These are phyloP conservation scores for Euwallacea fornicatus DNA, from an alignment of 1,140 invertebrate genomes.

Conservation along the genomic window DNA sequence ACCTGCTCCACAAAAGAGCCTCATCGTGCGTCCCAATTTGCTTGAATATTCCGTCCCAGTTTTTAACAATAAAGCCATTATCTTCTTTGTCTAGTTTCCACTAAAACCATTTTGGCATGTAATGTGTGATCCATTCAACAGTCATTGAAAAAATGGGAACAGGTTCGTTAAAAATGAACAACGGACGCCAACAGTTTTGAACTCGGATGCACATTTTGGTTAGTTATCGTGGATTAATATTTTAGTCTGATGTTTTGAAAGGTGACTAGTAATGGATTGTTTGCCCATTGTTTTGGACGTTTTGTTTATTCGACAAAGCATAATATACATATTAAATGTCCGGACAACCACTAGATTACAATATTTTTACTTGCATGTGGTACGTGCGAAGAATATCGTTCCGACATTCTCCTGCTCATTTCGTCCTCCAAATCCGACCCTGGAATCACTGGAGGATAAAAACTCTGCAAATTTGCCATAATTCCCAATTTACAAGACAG, in stretches of 20 bases:
- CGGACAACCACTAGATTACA: too few relatives aligned
- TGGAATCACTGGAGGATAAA: slow-evolving; percentile 21
- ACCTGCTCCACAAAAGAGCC: background rate
- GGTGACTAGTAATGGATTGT: too few relatives aligned
- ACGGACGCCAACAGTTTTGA: too few relatives aligned
- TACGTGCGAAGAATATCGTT: too few relatives aligned
- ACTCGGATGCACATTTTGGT: too few relatives aligned
- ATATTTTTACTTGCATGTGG: too few relatives aligned
- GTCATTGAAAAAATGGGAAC: background rate
- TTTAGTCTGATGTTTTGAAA: too few relatives aligned
- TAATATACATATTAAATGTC: too few relatives aligned
- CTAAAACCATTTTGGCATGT: slow-evolving; percentile 4
- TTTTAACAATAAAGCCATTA: slow-evolving; percentile 7
- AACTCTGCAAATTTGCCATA: slow-evolving; percentile 23
- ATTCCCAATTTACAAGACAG: slow-evolving; percentile 35
- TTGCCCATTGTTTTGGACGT: too few relatives aligned
- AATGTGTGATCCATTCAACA: background rate
- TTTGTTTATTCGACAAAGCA: too few relatives aligned
- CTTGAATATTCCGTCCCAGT: background rate
- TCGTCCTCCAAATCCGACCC: background rate
- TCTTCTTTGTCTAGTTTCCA: slow-evolving; percentile 1
- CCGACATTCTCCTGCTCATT: background rate
- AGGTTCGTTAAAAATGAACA: too few relatives aligned
- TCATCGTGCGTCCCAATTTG: background rate
- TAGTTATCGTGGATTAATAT: too few relatives aligned